Base-by-base conservation (phyloP, 2,113 vertebrate genomes). In the Cariama cristata region DNA sequence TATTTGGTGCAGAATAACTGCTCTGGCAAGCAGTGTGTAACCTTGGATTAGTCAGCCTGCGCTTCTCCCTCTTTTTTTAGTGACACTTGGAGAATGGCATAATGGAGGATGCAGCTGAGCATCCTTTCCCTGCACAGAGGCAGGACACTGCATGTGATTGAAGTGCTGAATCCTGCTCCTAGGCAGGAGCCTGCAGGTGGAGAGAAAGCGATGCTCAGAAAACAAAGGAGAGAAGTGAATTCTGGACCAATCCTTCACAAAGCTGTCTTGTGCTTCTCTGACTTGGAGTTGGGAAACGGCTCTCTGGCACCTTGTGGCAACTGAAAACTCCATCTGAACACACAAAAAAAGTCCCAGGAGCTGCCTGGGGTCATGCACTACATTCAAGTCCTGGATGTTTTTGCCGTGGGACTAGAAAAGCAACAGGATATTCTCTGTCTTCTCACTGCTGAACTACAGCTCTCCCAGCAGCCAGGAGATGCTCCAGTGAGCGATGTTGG, bases 401-500 rank as follows among this genome's bases (percentile, higher is more conserved):
- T 83, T 73, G 63, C 60, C 74, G 2, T 2, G 4, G 4, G 2
- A 2, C 53, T 67, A 8, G 75, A 79, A 81, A 50, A 52, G 79
- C 42, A 35, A 33, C 20, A 30, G 47, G 55, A 63, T 50, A 11
- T 74, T 87, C 45, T 88, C 32, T 21, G 9, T 71, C n/a, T 27
- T 55, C 75, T 52, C 2, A 0, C 47, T 75, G 58, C 49, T 14
- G 11, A 60, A 13, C 21, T 12, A 6, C 44, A 47, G 72, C 80
- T 59, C 33, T 63, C 44, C 38, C 22, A 33, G 59, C 53, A 86
- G 74, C 27, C 73, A 40, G 45, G 68, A 81, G 53, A 38, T 38
- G 53, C 49, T 62, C 6, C 4, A 35, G 35, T 32, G 69, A 56
- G 59, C 3, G 1, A 45, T 26, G 49, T 14, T 0, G 0, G 12